A percentile compares a stretch with the other conserved stretches of the same genome.
These are phyloP conservation scores for Hylyphantes graminicola DNA, from an alignment of 1,140 invertebrate genomes.

Conservation along the genomic window DNA sequence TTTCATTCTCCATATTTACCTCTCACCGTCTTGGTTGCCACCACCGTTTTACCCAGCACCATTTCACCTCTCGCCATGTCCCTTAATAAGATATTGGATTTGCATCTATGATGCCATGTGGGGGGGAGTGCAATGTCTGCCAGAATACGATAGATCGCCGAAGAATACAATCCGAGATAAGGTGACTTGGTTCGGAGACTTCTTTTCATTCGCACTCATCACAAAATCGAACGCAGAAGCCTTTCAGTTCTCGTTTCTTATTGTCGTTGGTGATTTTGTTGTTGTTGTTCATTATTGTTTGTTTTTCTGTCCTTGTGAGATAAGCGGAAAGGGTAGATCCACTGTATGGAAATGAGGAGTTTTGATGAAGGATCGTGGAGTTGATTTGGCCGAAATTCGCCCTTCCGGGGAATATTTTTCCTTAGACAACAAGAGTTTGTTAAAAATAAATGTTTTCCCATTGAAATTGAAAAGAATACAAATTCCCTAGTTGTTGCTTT, in stretches of 20 bases:
- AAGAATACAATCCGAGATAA: conserved; percentile 46
- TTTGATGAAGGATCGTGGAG: background rate
- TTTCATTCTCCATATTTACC: background rate
- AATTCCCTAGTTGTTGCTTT: too few species aligned
- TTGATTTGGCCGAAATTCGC: background rate
- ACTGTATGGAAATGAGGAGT: background rate
- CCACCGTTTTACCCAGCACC: background rate
- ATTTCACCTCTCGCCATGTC: background rate
- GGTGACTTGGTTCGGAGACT: conserved; percentile 38
- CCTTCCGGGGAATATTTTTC: too few species aligned
- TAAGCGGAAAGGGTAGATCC: conserved; percentile 20
- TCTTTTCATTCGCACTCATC: conserved; percentile 34
- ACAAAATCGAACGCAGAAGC: conserved; percentile 46
- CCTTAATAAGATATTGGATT: conserved; percentile 54
- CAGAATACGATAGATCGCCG: conserved; percentile 15
- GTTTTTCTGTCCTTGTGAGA: conserved; percentile 38
- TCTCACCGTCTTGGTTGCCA: background rate
- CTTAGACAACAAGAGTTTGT: too few species aligned
- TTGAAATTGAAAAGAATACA: too few species aligned
- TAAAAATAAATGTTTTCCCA: too few species aligned
- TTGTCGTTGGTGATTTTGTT: background rate
- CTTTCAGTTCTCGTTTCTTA: conserved; percentile 12
- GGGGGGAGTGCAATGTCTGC: background rate
- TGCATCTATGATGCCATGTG: conserved; percentile 35
- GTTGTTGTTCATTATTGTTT: conserved; percentile 43